phyloP scores from a whole-genome alignment of 2,797 vertebrate genomes.

The Pangasius mekongensis region DNA sequence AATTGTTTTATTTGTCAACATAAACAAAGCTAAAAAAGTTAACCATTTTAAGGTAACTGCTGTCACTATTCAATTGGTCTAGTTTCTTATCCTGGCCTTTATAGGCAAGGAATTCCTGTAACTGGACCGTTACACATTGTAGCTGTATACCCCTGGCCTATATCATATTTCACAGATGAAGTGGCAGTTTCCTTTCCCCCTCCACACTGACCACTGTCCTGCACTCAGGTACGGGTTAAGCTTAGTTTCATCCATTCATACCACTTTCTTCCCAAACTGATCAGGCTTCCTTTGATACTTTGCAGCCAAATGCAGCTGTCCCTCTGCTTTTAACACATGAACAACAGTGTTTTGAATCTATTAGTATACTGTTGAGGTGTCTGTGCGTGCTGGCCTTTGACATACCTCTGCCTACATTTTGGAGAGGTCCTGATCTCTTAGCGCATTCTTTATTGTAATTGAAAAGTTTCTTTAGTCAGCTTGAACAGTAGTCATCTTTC shows the following conservation, averaged over 20 bases:
- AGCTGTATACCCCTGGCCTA: neutral
- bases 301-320: neutral
- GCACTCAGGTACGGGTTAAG: neutral
- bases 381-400: neutral
- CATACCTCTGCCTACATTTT: neutral
- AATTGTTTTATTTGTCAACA: neutral
- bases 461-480: neutral
- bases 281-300: neutral
- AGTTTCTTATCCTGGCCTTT: neutral
- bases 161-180: constrained; percentile 9
- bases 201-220: neutral
- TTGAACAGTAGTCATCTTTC: constrained; percentile 14
- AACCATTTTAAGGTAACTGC: neutral
- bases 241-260: neutral
- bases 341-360: constrained; percentile 1
- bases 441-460: neutral
- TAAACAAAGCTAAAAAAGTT: neutral
- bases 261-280: neutral
- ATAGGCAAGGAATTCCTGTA: neutral
- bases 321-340: neutral
- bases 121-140: neutral
- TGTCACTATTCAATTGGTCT: neutral
- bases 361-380: constrained; percentile 5
- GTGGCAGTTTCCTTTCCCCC: neutral
- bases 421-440: constrained; percentile 19